These are phyloP conservation scores for Daphoenositta chrysoptera DNA, from an alignment of 2,113 vertebrate species.

Conservation along the genomic window DNA sequence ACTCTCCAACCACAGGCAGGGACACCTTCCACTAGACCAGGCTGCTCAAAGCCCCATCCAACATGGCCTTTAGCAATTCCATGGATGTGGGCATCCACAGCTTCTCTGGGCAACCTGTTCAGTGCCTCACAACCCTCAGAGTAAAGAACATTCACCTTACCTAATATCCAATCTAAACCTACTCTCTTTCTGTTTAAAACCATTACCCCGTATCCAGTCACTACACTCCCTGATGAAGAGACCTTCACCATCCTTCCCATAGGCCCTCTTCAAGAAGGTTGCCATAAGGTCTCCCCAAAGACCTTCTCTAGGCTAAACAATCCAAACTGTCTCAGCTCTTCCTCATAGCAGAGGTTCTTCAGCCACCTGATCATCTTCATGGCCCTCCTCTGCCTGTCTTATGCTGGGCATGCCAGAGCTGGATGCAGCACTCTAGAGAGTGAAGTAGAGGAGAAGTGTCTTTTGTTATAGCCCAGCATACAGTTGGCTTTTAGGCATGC, in stretches of 20 bases:
- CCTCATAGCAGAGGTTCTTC: fast-evolving
- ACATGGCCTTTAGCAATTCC: neutral
- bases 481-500: neutral
- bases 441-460: neutral
- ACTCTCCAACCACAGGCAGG: neutral
- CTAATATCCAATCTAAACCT: neutral
- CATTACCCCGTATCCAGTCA: neutral
- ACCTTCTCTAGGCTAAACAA: neutral
- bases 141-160: neutral
- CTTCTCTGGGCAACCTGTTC: neutral
- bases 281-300: neutral
- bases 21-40: neutral
- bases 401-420: neutral
- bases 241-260: neutral
- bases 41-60: neutral
- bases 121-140: neutral
- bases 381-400: neutral
- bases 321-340: neutral
- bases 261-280: neutral
- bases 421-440: neutral
- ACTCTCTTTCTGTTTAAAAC: neutral
- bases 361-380: fast-evolving
- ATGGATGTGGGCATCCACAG: fast-evolving
- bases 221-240: neutral
- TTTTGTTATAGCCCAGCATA: neutral